phyloP scores from a whole-genome alignment of 2,888 invertebrate species.

The Philereme vetulata region DNA sequence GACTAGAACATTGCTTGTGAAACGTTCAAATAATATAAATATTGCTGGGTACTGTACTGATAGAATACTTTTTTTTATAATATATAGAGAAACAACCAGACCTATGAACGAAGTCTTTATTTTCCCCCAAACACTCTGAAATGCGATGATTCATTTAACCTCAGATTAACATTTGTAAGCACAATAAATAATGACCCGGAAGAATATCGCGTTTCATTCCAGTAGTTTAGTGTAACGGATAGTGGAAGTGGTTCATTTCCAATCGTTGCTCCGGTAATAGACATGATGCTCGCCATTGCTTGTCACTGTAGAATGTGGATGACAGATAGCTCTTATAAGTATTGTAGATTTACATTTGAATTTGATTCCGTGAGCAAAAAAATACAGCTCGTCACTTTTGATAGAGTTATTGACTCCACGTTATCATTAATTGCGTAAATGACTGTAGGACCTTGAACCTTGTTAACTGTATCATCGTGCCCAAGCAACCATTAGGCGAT shows the following conservation, averaged over 20 bases:
- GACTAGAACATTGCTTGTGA: neutral
- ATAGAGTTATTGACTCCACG: neutral
- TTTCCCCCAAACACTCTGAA: conserved; percentile 6
- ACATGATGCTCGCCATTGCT: neutral
- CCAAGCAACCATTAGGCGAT: conserved; percentile 43
- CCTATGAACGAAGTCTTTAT: conserved; percentile 1
- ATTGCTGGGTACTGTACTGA: no score
- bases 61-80: no score
- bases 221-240: conserved; percentile 13
- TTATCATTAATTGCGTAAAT: conserved; percentile 11
- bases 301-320: neutral
- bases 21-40: neutral
- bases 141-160: conserved; percentile 13
- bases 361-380: neutral
- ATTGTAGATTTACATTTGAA: neutral
- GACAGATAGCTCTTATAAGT: conserved; percentile 5
- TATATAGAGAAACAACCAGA: no score
- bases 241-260: conserved; percentile 11
- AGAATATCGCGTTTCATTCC: conserved; percentile 20
- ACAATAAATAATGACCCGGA: conserved; percentile 18
- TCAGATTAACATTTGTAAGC: conserved; percentile 12
- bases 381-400: neutral
- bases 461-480: conserved; percentile 40
- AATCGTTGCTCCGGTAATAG: conserved; percentile 8
- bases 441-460: conserved; percentile 51